These are phyloP conservation scores for Oxystoma pomonae DNA, from an alignment of 2,888 invertebrate genomes.

Conservation along the genomic window DNA sequence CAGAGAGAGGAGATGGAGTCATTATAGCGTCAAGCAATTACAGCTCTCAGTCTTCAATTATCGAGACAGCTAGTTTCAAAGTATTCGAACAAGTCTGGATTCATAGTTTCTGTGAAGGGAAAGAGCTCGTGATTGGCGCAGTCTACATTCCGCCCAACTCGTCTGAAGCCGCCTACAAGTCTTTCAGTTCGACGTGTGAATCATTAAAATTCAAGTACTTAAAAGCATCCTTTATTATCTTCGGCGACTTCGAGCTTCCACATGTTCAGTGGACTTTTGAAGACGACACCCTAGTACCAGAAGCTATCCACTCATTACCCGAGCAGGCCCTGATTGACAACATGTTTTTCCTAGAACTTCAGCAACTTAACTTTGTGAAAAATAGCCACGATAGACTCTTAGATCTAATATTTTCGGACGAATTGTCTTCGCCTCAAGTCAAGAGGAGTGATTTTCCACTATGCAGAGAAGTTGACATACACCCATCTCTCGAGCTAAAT, in stretches of 20 bases:
- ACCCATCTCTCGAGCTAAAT: neutral
- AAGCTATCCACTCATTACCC: neutral
- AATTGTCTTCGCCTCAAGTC: neutral
- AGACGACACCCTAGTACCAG: neutral
- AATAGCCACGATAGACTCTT: neutral
- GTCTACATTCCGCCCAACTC: neutral
- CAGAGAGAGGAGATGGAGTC: neutral
- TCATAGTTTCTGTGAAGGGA: neutral
- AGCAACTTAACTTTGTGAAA: neutral
- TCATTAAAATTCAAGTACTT: neutral
- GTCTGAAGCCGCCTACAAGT: neutral
- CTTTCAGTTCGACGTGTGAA: neutral
- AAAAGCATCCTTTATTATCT: neutral
- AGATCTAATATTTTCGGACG: neutral
- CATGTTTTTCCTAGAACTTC: neutral
- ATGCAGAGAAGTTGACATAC: neutral
- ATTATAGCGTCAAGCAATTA: neutral
- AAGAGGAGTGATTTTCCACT: neutral
- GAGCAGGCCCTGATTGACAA: neutral
- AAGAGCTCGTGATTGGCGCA: neutral
- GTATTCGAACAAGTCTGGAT: neutral
- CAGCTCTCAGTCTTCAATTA: no score
- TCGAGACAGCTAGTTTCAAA: no score
- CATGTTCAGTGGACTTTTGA: neutral
- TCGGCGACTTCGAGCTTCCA: neutral